A percentile compares a stretch with the other conserved stretches of the same genome.
These are phyloP conservation scores for Neosilurus mollespiculum DNA, from an alignment of 2,797 vertebrate species.

Conservation along the genomic window DNA sequence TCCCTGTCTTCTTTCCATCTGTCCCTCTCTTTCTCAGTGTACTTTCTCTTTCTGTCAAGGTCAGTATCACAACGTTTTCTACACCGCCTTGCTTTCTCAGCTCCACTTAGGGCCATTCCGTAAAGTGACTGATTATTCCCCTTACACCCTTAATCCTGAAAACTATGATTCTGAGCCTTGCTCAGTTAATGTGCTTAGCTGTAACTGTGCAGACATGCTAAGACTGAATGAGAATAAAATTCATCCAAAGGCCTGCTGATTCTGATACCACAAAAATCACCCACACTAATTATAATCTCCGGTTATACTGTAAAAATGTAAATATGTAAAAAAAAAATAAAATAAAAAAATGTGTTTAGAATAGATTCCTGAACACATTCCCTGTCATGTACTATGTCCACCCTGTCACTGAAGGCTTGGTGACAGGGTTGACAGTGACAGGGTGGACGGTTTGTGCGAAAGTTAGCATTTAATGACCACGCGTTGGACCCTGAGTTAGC, in stretches of 20 bases:
- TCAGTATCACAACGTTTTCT: neutral
- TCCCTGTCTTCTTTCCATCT: neutral
- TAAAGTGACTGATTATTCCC: no score
- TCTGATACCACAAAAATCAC: no score
- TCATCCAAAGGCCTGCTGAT: no score
- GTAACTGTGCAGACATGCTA: no score
- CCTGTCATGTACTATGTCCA: no score
- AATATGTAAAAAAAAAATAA: no score
- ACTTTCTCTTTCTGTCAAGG: neutral
- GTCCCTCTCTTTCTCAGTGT: neutral
- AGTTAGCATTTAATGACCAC: neutral
- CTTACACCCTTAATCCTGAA: no score
- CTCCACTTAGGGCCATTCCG: neutral
- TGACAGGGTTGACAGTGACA: neutral
- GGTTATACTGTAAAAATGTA: no score
- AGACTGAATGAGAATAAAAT: no score
- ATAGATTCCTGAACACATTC: no score
- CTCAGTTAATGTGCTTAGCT: neutral
- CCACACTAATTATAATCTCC: no score
- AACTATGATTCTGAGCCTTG: neutral
- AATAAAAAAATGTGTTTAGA: no score
- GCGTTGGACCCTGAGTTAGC: neutral
- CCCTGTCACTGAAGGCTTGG: neutral
- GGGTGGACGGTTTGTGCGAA: neutral
- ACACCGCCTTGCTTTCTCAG: neutral